These are phyloP conservation scores for Hemithea aestivaria DNA, from an alignment of 2,888 invertebrate genomes.

Conservation along the genomic window DNA sequence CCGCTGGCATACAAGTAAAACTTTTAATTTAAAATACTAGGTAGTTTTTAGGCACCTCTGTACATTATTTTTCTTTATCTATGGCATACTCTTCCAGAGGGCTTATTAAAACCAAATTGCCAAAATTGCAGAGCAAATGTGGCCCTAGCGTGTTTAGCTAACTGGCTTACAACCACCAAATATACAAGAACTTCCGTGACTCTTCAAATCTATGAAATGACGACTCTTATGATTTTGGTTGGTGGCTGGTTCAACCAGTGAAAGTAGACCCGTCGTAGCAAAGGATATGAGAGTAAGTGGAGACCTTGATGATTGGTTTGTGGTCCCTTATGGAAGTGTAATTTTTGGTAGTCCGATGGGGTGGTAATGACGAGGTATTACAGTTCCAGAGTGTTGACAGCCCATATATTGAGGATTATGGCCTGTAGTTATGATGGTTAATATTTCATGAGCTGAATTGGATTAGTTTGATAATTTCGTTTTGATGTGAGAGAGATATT, in stretches of 20 bases:
- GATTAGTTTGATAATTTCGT: conserved; percentile 17
- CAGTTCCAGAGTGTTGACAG: conserved; percentile 62
- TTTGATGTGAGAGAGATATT: conserved; percentile 5
- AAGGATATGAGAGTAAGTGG: conserved; percentile 10
- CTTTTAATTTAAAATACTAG: too few species aligned
- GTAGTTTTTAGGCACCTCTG: conserved; percentile 23
- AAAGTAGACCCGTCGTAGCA: conserved; percentile 34
- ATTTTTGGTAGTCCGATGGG: conserved; percentile 63
- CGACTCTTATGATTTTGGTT: conserved; percentile 36
- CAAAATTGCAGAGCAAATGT: conserved; percentile 77
- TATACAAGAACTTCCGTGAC: conserved; percentile 33
- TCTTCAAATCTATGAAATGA: conserved; percentile 13
- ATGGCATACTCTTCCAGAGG: conserved; percentile 54
- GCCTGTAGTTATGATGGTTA: conserved; percentile 35
- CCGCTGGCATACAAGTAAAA: too few species aligned
- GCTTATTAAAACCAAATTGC: conserved; percentile 77
- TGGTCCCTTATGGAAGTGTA: conserved; percentile 50
- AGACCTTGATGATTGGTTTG: conserved; percentile 27
- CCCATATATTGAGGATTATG: conserved; percentile 48
- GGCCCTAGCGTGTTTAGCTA: conserved; percentile 63
- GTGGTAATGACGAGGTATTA: conserved; percentile 67
- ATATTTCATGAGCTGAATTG: conserved; percentile 29
- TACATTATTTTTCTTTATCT: conserved; percentile 29
- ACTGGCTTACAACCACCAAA: conserved; percentile 54
- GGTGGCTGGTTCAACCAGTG: conserved; percentile 28